Percentiles rank a stretch among this genome's conserved stretches.
phyloP scores from a whole-genome alignment of 2,888 invertebrate genomes.

The Muschampia plurimacula region DNA sequence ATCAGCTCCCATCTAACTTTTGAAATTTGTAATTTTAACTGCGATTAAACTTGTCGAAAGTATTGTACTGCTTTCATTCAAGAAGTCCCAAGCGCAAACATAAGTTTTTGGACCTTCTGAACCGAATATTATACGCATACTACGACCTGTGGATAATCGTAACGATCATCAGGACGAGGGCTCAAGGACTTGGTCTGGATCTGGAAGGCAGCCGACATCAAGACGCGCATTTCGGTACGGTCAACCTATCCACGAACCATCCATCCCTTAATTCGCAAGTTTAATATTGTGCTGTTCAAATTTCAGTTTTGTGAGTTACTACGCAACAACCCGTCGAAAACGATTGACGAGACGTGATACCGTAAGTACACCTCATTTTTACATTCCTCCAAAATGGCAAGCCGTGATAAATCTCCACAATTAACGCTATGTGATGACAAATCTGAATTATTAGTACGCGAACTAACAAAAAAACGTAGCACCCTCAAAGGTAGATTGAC shows the following conservation, averaged over 20 bases:
- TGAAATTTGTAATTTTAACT: too few species aligned
- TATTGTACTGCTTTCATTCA: too few species aligned
- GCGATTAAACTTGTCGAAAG: too few species aligned
- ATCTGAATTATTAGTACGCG: neutral
- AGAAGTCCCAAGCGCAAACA: too few species aligned
- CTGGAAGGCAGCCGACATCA: neutral
- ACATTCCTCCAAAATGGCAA: conserved; percentile 8
- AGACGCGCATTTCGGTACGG: conserved; percentile 6
- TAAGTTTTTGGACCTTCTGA: conserved; percentile 3
- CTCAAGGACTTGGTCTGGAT: conserved; percentile 1
- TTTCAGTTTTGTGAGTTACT: neutral
- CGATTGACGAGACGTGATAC: neutral
- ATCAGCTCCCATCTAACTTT: too few species aligned
- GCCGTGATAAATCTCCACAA: conserved; percentile 6
- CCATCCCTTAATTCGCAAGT: conserved; percentile 3
- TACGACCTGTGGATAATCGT: conserved; percentile 2
- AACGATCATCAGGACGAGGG: neutral
- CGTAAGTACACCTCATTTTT: neutral
- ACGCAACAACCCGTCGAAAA: neutral
- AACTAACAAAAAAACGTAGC: neutral
- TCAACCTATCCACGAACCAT: conserved; percentile 10
- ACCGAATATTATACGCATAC: neutral
- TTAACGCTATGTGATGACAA: neutral
- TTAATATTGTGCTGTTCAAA: conserved; percentile 12
- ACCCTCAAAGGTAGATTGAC: conserved; percentile 1